Evolutionary conservation across 2,888 invertebrate species (phyloP), one percentile per base, ranked within the genome.

Genomic region (Polydrusus pterygomalis): DNA sequence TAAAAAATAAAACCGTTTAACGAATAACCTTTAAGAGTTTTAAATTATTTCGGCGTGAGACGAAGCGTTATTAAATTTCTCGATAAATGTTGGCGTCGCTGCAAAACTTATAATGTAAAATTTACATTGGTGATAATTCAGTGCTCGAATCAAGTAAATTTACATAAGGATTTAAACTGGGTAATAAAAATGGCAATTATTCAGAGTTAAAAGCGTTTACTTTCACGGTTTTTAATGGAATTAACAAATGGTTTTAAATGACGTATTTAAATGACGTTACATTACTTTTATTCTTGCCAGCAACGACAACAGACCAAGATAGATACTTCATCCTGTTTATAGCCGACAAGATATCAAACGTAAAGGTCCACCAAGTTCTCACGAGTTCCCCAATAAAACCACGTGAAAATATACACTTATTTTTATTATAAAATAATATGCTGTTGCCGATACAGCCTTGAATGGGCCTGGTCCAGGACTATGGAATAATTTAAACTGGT

Each of bases 101-200:
- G 43, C n/a, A 63, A 64, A 64, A 30, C 49, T 64, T 64, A n/a
- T n/a, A 64, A 64, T 49, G 64, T 49, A 64, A 49, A 64, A 64
- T 64, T 64, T 64, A 64, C 64, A 34, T 17, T 2, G 17, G 49
- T 49, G 64, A 49, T 64, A 64, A 64, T 64, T 64, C 49, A 17
- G 49, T 34, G 15, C 45, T 64, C 30, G 34, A 49, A 64, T 47
- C 47, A 64, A 47, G 34, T 49, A 47, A 64, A 45, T 64, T 64
- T 64, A 64, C 64, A 64, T 64, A 64, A 64, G 64, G 20, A 45
- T 45, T 45, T 63, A 63, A 63, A 47, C 45, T 20, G 45, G 9
- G 45, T 63, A 45, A 60, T 60, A 60, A 60, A n/a, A 60, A 60
- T 38, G 58, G 38, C 58, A 38, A 38, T 60, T 60, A 60, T 38